These are phyloP conservation scores for Cyprinodon tularosa DNA, from an alignment of 2,113 vertebrate species.

Conservation along the genomic window DNA sequence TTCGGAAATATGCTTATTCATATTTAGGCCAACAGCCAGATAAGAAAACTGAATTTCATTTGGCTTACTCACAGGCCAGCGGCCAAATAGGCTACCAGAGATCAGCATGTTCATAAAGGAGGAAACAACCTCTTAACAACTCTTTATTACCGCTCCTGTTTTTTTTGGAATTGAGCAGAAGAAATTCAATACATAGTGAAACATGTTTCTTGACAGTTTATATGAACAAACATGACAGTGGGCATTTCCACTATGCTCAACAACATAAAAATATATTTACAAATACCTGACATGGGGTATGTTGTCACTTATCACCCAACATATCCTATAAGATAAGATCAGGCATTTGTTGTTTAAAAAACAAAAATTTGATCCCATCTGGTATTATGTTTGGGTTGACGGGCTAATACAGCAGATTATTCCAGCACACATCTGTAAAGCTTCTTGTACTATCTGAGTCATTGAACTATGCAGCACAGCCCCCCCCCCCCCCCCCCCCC, in stretches of 20 bases:
- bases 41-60: background rate
- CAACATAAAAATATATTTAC: too few relatives aligned
- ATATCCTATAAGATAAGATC: background rate
- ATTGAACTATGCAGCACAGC: constrained; percentile 40
- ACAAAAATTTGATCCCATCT: background rate
- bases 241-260: too few relatives aligned
- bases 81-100: background rate
- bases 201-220: too few relatives aligned
- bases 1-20: background rate
- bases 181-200: too few relatives aligned
- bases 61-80: background rate
- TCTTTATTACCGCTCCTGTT: background rate
- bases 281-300: too few relatives aligned
- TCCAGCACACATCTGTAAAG: constrained; percentile 57
- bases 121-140: background rate
- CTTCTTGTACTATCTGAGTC: constrained; percentile 57
- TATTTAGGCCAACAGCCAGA: background rate
- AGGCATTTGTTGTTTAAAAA: background rate
- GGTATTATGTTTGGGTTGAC: constrained; percentile 49
- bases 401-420: constrained; percentile 67
- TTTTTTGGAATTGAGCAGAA: background rate
- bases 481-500: background rate
- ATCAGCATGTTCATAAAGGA: background rate
- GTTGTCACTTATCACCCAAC: background rate
- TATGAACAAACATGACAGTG: too few relatives aligned